phyloP scores from a whole-genome alignment of 2,797 vertebrate genomes.

The Tarsius wallacei region DNA sequence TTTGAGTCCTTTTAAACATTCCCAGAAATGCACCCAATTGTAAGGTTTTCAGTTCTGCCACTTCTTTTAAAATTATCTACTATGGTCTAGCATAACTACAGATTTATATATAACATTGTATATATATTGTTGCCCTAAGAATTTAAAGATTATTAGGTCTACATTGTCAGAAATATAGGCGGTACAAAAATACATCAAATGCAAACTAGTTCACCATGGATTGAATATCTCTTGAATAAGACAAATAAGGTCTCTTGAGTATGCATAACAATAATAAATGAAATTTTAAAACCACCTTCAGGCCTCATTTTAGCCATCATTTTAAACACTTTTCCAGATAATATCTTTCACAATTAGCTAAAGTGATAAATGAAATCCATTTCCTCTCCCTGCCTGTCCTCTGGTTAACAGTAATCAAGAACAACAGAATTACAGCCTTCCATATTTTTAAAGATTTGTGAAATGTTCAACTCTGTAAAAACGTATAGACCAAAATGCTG shows the following conservation, averaged over 20 bases:
- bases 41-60: conserved; percentile 71
- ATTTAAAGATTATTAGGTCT: conserved; percentile 56
- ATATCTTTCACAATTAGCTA: conserved; percentile 63
- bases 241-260: conserved; percentile 62
- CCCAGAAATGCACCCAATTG: conserved; percentile 62
- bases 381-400: conserved; percentile 32
- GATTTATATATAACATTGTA: conserved; percentile 58
- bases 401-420: neutral
- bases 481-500: conserved; percentile 43
- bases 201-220: conserved; percentile 50
- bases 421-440: conserved; percentile 54
- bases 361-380: conserved; percentile 53
- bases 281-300: conserved; percentile 64
- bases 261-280: conserved; percentile 59
- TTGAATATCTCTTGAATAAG: conserved; percentile 34
- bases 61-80: conserved; percentile 73
- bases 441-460: conserved; percentile 52
- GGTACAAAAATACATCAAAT: conserved; percentile 60
- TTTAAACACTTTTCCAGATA: conserved; percentile 67
- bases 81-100: conserved; percentile 66
- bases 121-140: conserved; percentile 60
- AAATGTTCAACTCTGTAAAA: conserved; percentile 66
- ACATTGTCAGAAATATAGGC: conserved; percentile 60
- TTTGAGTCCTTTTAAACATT: conserved; percentile 45
- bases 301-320: conserved; percentile 74